Evolutionary conservation across 1,140 invertebrate genomes (phyloP), one percentile per base, ranked within the genome.

Genomic region (Orius insidiosus): DNA sequence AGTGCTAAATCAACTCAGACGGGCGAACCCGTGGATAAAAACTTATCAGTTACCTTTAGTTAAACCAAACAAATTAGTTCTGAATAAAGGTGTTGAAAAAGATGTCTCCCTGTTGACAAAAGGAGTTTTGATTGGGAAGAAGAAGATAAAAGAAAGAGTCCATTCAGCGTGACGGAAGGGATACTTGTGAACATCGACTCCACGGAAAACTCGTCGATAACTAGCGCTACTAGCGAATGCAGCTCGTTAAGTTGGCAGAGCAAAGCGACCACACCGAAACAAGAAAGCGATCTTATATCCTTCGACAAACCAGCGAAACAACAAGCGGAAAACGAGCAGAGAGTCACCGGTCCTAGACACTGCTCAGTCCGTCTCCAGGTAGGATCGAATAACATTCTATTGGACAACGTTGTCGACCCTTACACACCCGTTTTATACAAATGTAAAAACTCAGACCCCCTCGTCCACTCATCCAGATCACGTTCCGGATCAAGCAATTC

Each of bases 301-400:
- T 49, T 49, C 37, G 48, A 46, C n/a, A 46, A 46, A 24, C 45
- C 41, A 9, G 18, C 41, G 9, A 40, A 40, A 16, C 38, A 13
- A n/a, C n/a, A 16, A 16, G 38, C 9, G 38, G n/a, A 40, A 16
- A 19, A 10, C 34, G 42, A 38, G 31, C 33, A 40, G 9, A 9
- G 33, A 16, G 16, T 40, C 9, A 64, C 64, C 6, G 76, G 76
- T 6, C 76, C 80, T 0, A 67, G 79, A 47, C 75, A 77, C 51
- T 82, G 79, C 55, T 74, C 80, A 6, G 68, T 82, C 51, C 64
- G 76, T 18, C 66, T 83, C 45, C 78, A 79, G 52, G 70, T 70
- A 1, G 78, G 77, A 0, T 78, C 78, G 5, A 82, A 77, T 55
- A 85, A 84, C 58, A 81, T 84, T 53, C 59, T 84, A 1, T 58